Evolutionary conservation across 2,888 invertebrate genomes (phyloP).

Genomic region (Ecdyonurus torrentis): DNA sequence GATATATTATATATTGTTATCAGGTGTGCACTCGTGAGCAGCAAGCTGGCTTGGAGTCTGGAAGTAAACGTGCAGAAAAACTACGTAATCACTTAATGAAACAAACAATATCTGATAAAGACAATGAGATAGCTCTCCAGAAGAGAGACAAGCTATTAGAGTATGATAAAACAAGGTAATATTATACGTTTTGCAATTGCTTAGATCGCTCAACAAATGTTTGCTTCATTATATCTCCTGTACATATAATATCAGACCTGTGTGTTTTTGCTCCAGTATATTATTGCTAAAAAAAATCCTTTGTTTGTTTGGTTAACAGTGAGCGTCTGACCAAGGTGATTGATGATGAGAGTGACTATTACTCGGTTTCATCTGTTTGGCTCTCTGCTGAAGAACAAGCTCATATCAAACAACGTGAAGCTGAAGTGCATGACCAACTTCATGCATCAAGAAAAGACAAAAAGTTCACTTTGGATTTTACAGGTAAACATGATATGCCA

Average conservation of each 20-base stretch:
- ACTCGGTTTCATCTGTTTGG: conserved; percentile 69
- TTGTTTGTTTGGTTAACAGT: conserved; percentile 33
- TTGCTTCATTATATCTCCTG: too few relatives aligned
- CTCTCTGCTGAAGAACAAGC: conserved; percentile 51
- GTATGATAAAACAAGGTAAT: conserved; percentile 62
- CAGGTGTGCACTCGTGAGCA: conserved; percentile 58
- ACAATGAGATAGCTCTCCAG: conserved; percentile 38
- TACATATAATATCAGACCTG: too few relatives aligned
- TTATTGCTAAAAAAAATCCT: neutral
- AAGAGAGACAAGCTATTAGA: conserved; percentile 68
- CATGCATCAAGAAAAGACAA: conserved; percentile 47
- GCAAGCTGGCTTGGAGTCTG: conserved; percentile 42
- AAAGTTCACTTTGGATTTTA: conserved; percentile 64
- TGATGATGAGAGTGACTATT: conserved; percentile 92
- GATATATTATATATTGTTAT: neutral
- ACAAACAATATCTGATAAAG: neutral
- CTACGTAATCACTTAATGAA: conserved; percentile 22
- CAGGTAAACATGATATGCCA: conserved; percentile 34
- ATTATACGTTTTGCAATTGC: too few relatives aligned
- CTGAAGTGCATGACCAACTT: conserved; percentile 45
- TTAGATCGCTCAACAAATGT: too few relatives aligned
- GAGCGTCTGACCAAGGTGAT: conserved; percentile 60
- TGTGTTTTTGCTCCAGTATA: too few relatives aligned
- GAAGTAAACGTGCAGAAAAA: conserved; percentile 48
- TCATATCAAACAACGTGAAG: conserved; percentile 45